phyloP scores from a whole-genome alignment of 2,797 vertebrate genomes.

The Jordanella pulchra region DNA sequence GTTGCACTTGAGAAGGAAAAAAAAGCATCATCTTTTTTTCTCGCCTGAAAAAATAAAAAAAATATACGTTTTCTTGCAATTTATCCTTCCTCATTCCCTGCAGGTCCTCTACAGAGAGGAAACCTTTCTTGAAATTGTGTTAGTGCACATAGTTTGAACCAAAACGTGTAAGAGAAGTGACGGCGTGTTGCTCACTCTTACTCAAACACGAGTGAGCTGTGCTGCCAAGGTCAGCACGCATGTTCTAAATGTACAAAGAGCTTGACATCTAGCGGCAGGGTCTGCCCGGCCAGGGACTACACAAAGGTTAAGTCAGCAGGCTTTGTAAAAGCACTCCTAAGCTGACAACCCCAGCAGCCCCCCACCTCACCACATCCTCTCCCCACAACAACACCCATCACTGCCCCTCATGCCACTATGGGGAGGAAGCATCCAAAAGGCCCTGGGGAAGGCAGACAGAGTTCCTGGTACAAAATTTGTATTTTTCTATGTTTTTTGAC shows the following conservation, averaged over 20 bases:
- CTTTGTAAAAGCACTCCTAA: conserved; percentile 87
- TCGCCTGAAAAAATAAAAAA: not conserved
- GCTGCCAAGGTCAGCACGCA: conserved; percentile 93
- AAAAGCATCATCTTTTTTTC: not conserved
- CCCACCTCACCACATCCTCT: not conserved
- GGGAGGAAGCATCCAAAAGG: conserved; percentile 59
- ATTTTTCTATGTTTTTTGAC: conserved; percentile 67
- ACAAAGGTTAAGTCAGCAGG: conserved; percentile 97
- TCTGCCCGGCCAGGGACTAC: conserved; percentile 83
- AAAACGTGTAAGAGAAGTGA: conserved; percentile 41
- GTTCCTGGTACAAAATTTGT: conserved; percentile 69
- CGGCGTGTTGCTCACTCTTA: conserved; percentile 83
- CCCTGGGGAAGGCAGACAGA: conserved; percentile 52
- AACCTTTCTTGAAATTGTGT: not conserved
- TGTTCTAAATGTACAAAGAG: conserved; percentile 94
- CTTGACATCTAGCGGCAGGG: conserved; percentile 91
- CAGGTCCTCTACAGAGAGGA: not conserved
- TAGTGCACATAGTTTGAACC: not conserved
- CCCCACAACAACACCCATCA: conserved; percentile 43
- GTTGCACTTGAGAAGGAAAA: not conserved
- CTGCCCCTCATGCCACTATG: conserved; percentile 17
- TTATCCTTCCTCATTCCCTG: not conserved
- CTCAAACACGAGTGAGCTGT: conserved; percentile 79
- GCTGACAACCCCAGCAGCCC: conserved; percentile 77
- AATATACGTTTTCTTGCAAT: not conserved